These are phyloP conservation scores for Colius striatus DNA, from an alignment of 2,113 vertebrate genomes.

Conservation along the genomic window DNA sequence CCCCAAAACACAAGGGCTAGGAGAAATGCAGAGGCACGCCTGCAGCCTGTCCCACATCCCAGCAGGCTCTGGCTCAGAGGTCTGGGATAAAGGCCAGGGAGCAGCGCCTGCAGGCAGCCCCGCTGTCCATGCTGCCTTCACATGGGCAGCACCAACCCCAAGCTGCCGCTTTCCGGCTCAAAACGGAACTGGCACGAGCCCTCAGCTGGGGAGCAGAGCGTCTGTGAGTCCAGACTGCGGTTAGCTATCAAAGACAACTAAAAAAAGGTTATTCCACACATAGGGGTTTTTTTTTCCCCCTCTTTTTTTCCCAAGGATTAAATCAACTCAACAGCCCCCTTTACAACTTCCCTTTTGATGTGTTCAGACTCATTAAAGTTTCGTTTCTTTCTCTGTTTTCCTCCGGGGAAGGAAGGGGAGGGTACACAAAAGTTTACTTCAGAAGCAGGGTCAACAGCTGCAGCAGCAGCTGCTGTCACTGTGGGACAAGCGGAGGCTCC, in stretches of 20 bases:
- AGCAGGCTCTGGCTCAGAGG: not conserved
- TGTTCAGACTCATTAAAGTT: constrained; percentile 58
- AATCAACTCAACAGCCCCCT: constrained; percentile 59
- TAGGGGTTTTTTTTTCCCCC: not conserved
- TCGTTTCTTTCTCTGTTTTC: constrained; percentile 54
- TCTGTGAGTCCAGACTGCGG: not conserved
- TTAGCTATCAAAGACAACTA: constrained; percentile 54
- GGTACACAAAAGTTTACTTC: constrained; percentile 61
- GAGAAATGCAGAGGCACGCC: not conserved
- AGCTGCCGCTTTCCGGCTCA: constrained; percentile 17
- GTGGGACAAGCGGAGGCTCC: not conserved
- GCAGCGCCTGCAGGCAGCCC: not conserved
- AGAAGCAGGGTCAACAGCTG: constrained; percentile 43
- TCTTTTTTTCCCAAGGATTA: constrained; percentile 8
- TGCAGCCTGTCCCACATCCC: not conserved
- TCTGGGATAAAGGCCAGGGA: not conserved
- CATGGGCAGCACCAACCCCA: not conserved
- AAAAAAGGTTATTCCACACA: constrained; percentile 60
- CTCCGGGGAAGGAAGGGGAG: constrained; percentile 21
- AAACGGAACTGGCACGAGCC: not conserved
- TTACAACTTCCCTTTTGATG: constrained; percentile 65
- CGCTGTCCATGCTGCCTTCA: not conserved
- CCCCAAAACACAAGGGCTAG: not conserved
- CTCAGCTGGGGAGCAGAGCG: constrained; percentile 40
- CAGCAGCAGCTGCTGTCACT: constrained; percentile 48